Percentiles rank a stretch among this genome's conserved stretches.
These are phyloP conservation scores for Catharus ustulatus DNA, from an alignment of 2,797 vertebrate species.

Conservation along the genomic window DNA sequence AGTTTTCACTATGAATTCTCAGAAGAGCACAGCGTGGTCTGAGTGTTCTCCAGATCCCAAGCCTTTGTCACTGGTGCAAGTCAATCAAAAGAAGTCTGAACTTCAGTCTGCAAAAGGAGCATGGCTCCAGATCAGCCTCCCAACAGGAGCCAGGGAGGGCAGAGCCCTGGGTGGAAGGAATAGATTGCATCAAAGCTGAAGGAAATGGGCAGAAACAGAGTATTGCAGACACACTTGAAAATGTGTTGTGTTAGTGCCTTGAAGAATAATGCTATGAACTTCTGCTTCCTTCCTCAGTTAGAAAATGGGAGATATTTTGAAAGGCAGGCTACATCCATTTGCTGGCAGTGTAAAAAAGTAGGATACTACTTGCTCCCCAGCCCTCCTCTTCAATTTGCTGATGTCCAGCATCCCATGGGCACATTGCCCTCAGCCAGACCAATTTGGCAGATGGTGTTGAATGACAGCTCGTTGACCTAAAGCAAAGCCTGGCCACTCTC, in stretches of 20 bases:
- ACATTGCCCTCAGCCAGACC: not conserved
- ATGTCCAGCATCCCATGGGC: not conserved
- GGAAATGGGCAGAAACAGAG: not conserved
- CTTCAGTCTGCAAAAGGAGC: not conserved
- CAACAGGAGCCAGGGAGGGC: rapidly evolving
- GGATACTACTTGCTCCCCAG: not conserved
- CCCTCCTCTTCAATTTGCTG: not conserved
- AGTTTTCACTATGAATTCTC: not conserved
- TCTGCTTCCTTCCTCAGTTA: not conserved
- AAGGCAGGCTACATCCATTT: not conserved
- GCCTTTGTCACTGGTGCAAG: not conserved
- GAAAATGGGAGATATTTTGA: not conserved
- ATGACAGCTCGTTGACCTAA: not conserved
- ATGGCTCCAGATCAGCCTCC: not conserved
- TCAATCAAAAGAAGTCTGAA: rapidly evolving
- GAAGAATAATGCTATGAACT: not conserved
- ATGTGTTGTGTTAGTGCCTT: not conserved
- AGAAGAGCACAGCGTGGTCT: not conserved
- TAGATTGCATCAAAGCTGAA: not conserved
- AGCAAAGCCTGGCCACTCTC: not conserved
- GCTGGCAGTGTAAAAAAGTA: not conserved
- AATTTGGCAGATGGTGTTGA: not conserved
- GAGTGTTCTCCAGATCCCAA: not conserved
- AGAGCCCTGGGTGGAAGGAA: not conserved
- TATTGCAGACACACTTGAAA: not conserved